Evolutionary conservation across 2,888 invertebrate species (phyloP).

Genomic region (Parnassius mnemosyne): DNA sequence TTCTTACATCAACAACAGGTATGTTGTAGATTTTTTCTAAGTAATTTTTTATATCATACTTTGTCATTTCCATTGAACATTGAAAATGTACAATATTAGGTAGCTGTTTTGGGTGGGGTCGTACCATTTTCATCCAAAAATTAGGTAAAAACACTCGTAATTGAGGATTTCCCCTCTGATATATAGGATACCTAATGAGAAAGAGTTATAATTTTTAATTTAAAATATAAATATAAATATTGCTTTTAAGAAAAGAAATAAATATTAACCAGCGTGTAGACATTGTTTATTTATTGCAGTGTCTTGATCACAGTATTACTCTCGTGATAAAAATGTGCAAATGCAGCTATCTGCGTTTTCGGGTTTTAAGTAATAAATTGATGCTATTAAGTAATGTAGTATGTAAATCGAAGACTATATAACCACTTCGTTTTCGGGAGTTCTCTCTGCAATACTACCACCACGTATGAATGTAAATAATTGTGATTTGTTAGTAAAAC

Average conservation of each 20-base stretch:
- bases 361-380: too few relatives aligned
- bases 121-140: slow-evolving; percentile 97
- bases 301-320: too few relatives aligned
- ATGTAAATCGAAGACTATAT: too few relatives aligned
- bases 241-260: background rate
- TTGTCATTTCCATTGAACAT: slow-evolving; percentile 97
- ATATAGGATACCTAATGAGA: slow-evolving; percentile 89
- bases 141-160: slow-evolving; percentile 95
- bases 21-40: slow-evolving; percentile 97
- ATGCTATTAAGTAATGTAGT: too few relatives aligned
- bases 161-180: slow-evolving; percentile 96
- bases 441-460: too few relatives aligned
- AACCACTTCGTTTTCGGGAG: too few relatives aligned
- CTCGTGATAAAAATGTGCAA: too few relatives aligned
- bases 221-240: slow-evolving; percentile 3
- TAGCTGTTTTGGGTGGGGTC: slow-evolving; percentile 83
- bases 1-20: slow-evolving; percentile 88
- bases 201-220: slow-evolving; percentile 7
- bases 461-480: too few relatives aligned
- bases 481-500: too few relatives aligned
- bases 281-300: slow-evolving; percentile 38
- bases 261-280: slow-evolving; percentile 63
- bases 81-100: slow-evolving; percentile 92
- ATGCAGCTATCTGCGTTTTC: too few relatives aligned
- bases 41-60: slow-evolving; percentile 93